phyloP scores from a whole-genome alignment of 2,797 vertebrate species.

The Aselliscus stoliczkanus region DNA sequence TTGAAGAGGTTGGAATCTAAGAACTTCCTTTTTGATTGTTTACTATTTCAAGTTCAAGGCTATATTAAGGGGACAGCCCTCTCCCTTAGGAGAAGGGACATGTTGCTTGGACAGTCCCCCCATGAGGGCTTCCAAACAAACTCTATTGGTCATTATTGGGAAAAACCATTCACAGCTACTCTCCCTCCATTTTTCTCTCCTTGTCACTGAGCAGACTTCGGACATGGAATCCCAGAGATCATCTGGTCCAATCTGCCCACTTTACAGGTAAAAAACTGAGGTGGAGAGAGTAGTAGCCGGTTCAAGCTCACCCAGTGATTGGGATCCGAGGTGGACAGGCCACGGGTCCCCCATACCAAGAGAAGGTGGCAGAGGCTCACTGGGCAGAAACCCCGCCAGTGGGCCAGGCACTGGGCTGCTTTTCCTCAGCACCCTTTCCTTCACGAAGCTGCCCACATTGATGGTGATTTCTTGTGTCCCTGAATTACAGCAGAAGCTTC shows the following conservation, averaged over 20 bases:
- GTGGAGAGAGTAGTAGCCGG: background rate
- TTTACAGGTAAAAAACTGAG: background rate
- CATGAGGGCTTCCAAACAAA: background rate
- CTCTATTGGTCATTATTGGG: accelerated
- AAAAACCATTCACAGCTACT: background rate
- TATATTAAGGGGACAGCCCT: background rate
- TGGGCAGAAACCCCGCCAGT: too few species aligned
- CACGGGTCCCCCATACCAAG: accelerated
- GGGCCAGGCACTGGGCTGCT: background rate
- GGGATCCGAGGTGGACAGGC: background rate
- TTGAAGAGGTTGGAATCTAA: background rate
- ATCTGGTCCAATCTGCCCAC: background rate
- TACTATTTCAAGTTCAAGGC: background rate
- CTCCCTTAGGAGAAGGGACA: background rate
- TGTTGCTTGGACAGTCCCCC: background rate
- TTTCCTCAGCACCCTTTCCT: background rate
- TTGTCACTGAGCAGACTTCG: background rate
- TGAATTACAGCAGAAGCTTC: background rate
- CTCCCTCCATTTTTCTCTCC: background rate
- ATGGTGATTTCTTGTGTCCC: background rate
- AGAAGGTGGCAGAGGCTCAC: too few species aligned
- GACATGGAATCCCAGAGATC: background rate
- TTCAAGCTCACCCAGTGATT: background rate
- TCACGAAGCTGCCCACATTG: background rate
- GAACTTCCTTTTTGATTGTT: background rate